Evolutionary conservation across 2,888 invertebrate species (phyloP).

Genomic region (Theretra japonica): DNA sequence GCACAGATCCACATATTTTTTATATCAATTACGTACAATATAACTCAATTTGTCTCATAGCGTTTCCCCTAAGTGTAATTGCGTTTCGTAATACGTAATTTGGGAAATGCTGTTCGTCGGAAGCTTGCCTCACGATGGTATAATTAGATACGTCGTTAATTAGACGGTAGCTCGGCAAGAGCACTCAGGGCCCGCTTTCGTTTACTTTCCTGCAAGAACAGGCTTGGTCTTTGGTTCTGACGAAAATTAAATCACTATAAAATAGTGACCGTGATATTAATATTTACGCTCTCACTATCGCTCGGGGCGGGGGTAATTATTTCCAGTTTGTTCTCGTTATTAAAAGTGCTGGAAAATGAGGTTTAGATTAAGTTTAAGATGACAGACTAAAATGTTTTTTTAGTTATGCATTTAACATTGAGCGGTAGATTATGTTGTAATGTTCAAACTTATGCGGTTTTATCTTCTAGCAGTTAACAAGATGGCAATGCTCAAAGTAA

Average conservation of each 20-base stretch:
- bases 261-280: constrained; percentile 31
- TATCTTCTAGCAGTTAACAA: too few species aligned
- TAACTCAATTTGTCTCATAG: constrained; percentile 66
- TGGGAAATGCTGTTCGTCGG: constrained; percentile 71
- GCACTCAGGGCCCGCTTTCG: constrained; percentile 70
- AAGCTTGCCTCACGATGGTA: constrained; percentile 67
- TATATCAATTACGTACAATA: constrained; percentile 55
- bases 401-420: too few species aligned
- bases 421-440: too few species aligned
- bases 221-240: constrained; percentile 45
- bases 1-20: constrained; percentile 41
- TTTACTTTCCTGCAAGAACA: constrained; percentile 63
- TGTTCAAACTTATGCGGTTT: too few species aligned
- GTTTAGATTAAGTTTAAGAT: neutral
- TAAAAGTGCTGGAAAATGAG: neutral
- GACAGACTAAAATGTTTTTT: neutral
- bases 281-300: neutral
- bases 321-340: neutral
- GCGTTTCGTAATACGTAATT: constrained; percentile 78
- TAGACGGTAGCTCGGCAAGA: constrained; percentile 73
- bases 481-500: too few species aligned
- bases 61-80: constrained; percentile 72
- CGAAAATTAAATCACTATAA: constrained; percentile 54
- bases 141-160: constrained; percentile 82
- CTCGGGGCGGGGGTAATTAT: neutral